Percentiles rank a stretch among this genome's conserved stretches.
These are phyloP conservation scores for Proterorhinus semilunaris DNA, from an alignment of 2,113 vertebrate genomes.

Conservation along the genomic window DNA sequence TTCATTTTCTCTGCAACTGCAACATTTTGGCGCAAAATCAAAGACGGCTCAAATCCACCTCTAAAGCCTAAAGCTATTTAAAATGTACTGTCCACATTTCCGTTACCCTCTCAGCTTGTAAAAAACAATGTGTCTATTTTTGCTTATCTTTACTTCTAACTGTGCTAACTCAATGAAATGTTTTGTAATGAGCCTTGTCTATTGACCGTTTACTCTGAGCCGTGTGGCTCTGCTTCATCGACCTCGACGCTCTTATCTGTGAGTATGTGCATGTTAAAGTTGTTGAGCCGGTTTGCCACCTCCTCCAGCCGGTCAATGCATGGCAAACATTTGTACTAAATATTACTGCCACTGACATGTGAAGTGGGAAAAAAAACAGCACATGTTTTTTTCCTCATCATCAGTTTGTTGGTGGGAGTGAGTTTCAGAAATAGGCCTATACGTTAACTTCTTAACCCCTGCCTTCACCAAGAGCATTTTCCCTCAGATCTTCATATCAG, in stretches of 20 bases:
- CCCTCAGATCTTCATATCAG: neutral
- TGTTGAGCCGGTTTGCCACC: constrained; percentile 24
- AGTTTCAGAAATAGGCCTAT: neutral
- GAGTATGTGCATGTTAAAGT: constrained; percentile 49
- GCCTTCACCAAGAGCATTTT: too few species aligned
- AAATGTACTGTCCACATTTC: constrained; percentile 46
- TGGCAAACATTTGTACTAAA: constrained; percentile 29
- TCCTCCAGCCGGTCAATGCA: constrained; percentile 35
- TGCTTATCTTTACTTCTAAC: constrained; percentile 11
- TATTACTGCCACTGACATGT: neutral
- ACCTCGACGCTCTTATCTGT: constrained; percentile 26
- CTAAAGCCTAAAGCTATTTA: constrained; percentile 25
- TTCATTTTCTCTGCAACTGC: constrained; percentile 14
- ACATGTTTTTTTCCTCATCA: neutral
- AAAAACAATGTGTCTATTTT: constrained; percentile 31
- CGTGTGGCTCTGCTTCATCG: constrained; percentile 26
- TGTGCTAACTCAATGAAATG: constrained; percentile 15
- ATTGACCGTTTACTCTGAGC: constrained; percentile 21
- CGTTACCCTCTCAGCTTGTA: constrained; percentile 9
- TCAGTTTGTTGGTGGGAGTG: neutral
- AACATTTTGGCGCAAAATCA: constrained; percentile 30
- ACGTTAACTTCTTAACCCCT: too few species aligned
- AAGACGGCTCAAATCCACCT: constrained; percentile 18
- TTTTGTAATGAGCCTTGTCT: constrained; percentile 29
- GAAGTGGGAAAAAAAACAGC: neutral